Base-by-base conservation (phyloP, 2,888 invertebrate species). In the Noctua janthe region DNA sequence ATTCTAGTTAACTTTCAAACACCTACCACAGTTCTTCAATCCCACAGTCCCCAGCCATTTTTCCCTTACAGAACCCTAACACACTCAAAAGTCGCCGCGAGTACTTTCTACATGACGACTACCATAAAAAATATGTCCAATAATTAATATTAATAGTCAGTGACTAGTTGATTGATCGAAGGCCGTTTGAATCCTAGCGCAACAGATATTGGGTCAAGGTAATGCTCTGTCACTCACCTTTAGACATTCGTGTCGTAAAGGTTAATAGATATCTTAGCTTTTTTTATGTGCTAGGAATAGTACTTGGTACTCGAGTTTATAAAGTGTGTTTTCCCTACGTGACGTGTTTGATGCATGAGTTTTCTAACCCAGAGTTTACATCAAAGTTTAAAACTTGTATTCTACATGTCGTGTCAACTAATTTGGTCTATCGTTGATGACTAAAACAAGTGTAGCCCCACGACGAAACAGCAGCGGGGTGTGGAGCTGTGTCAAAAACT, bases 191-290 rank as follows among this genome's bases (percentile, higher is more conserved):
- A 79, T 88, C 87, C 88, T 83, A 88, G 82, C 77, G 78, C 75
- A 81, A 76, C 76, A 56, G 35, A 81, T 94, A 73, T 94, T 93
- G 88, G 94, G 94, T 59, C 91, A 84, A 88, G 95, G 95, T 49
- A 93, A 93, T 86, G 94, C 94, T 88, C 97, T 96, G 85, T 97
- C 96, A 84, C 96, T 96, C 69, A 97, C 97, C 91, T 80, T 78
- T 71, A 82, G 76, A 82, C 71, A 81, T 80, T 76, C 73, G 97
- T 97, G 64, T 97, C 86, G 97, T 97, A 66, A 97, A 97, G 56
- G 97, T 97, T 89, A 97, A 84, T 70, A 76, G 66, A 72, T 72
- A 75, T 76, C 72, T 80, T 39, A 51, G 17, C 13, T n/a, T 79
- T 29, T 85, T 85, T 86, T 76, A 39, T 59, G 59, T 43, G 39